These are phyloP conservation scores for Arnoldichthys spilopterus DNA, from an alignment of 2,797 vertebrate species.

Conservation along the genomic window DNA sequence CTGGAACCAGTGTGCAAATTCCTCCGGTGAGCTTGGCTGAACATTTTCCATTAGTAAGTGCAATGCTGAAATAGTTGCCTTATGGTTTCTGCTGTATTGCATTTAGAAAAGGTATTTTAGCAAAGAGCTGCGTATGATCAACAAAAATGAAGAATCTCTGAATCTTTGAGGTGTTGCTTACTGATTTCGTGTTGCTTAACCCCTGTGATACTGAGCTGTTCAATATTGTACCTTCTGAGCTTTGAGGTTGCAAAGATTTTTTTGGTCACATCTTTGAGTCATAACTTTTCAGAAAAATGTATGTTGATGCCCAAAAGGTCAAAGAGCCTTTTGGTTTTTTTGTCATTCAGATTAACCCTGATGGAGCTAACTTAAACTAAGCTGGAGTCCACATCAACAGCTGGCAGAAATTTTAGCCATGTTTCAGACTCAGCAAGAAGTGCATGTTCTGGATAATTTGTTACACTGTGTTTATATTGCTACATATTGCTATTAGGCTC, in stretches of 20 bases:
- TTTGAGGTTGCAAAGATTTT: conserved; percentile 13
- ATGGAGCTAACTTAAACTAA: not conserved
- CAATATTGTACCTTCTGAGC: not conserved
- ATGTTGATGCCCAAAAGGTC: conserved; percentile 17
- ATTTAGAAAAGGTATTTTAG: not conserved
- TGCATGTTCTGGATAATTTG: not conserved
- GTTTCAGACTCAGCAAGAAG: not conserved
- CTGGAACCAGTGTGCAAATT: not conserved
- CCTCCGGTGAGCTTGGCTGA: not conserved
- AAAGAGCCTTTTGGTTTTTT: not conserved
- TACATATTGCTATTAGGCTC: not conserved
- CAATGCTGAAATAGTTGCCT: not conserved
- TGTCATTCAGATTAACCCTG: not conserved
- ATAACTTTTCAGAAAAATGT: not conserved
- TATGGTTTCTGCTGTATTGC: not conserved
- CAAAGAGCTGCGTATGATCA: not conserved
- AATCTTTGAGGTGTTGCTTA: not conserved
- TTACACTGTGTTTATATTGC: not conserved
- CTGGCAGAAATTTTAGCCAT: conserved; percentile 19
- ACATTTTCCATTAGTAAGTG: not conserved
- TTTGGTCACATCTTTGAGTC: not conserved
- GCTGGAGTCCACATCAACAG: conserved; percentile 4
- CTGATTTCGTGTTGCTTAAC: not conserved
- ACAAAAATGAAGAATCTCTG: not conserved
- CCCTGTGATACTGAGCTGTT: conserved; percentile 3